Evolutionary conservation across 2,797 vertebrate genomes (phyloP).

Genomic region (Otolemur crassicaudatus): DNA sequence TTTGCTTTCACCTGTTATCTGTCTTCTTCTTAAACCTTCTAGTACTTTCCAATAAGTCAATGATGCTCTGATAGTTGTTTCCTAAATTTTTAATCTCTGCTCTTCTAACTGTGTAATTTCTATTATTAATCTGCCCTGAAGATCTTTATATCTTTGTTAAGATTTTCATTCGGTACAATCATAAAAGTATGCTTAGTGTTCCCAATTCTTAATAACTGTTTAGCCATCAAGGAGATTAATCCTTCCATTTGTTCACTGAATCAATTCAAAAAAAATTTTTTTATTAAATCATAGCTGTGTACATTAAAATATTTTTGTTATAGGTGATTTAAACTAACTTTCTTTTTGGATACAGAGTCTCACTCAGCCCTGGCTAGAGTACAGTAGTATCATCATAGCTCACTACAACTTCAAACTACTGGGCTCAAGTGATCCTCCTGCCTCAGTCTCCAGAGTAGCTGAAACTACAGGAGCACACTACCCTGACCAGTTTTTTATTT

Average conservation of each 20-base stretch:
- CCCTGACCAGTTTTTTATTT: no score
- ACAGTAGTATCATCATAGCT: no score
- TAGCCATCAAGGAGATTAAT: background rate
- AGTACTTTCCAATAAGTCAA: background rate
- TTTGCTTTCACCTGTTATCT: background rate
- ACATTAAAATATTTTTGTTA: background rate
- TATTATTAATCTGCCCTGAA: background rate
- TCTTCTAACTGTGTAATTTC: background rate
- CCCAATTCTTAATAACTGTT: background rate
- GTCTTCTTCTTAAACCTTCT: background rate
- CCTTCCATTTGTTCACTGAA: background rate
- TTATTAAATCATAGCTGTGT: no score
- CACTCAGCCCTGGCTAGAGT: no score
- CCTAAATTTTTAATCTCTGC: background rate
- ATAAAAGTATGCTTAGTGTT: background rate
- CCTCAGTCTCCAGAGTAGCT: no score
- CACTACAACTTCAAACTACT: no score
- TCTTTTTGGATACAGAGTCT: no score
- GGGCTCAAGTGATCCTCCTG: no score
- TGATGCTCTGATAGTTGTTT: background rate
- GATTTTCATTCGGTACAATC: background rate
- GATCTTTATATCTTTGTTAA: background rate
- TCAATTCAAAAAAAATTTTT: background rate
- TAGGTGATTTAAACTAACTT: background rate
- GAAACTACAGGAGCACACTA: no score